Conservation (phyloP, 2,797 vertebrate species). For the Silurus lanzhouensis region DNA sequence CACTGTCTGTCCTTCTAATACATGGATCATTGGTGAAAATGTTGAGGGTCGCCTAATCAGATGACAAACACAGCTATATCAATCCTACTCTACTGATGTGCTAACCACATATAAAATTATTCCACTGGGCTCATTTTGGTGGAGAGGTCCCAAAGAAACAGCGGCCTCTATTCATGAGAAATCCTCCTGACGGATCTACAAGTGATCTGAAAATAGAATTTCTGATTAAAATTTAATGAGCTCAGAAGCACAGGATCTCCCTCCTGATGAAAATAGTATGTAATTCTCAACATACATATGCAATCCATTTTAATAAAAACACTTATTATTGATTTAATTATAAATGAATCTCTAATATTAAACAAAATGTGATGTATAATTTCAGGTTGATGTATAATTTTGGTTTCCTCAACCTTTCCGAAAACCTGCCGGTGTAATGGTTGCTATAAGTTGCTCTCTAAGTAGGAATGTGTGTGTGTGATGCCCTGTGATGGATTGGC, state of each 20-base stretch:
- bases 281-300: constrained; percentile 10
- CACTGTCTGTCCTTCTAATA: neutral
- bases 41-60: neutral
- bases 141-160: constrained; percentile 55
- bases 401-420: neutral
- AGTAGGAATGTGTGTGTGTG: neutral
- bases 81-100: constrained; percentile 20
- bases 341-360: neutral
- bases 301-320: neutral
- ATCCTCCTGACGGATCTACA: constrained; percentile 77
- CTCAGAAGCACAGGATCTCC: constrained; percentile 75
- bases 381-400: neutral
- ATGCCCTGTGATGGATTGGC: neutral
- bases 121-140: constrained; percentile 40
- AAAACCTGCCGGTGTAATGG: neutral
- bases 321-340: neutral
- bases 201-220: constrained; percentile 82
- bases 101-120: constrained; percentile 48
- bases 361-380: neutral
- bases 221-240: constrained; percentile 85
- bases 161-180: constrained; percentile 69
- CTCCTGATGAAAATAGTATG: constrained; percentile 62
- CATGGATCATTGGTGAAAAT: neutral
- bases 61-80: constrained; percentile 11
- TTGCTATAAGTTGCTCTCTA: neutral